Evolutionary conservation across 1,140 invertebrate species (phyloP), one percentile per base, ranked within the genome.

Genomic region (Calliopsis andreniformis): DNA sequence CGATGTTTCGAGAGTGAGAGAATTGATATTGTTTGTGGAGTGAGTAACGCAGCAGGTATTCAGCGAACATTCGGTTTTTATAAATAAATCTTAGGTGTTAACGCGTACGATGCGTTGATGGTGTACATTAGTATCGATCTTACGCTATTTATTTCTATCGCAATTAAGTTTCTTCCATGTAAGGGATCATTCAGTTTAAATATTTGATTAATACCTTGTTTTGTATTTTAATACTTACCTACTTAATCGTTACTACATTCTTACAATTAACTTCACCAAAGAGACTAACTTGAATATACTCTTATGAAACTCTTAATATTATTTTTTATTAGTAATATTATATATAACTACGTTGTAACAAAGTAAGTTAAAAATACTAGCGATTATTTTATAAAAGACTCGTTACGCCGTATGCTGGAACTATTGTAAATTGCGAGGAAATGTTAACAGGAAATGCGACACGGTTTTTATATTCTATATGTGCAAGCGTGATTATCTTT

Each of bases 1-100:
- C 66, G 45, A 32, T 42, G 39, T 32, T 35, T 49, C 45, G 35
- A 18, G 68, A 30, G 23, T 56, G 68, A 55, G 72, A 56, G 39
- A 23, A 32, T 51, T 56, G 28, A 55, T 43, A 71, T 71, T 12
- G 55, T 61, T 70, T 49, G 14, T 71, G 61, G 75, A 45, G 16
- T 71, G 61, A 35, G 23, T 42, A 47, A 59, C 25, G 55, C 58
- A 45, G 32, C 61, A 63, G 35, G 0, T 64, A 55, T 55, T 66
- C 49, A 53, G 3, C 47, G 30, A 59, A 20, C 28, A 70, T 70
- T 70, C 55, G 32, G 39, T 55, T 73, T 66, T 55, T 73, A 66
- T 23, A 55, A 55, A 56, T 73, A 55, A 66, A 66, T 25, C 28
- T 32, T 45, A 71, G 62, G 16, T 14, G 23, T 62, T 42, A 23